A percentile compares a stretch with the other conserved stretches of the same genome.
Evolutionary conservation across 2,113 vertebrate genomes (phyloP).

Genomic region (Leucopsar rothschildi): DNA sequence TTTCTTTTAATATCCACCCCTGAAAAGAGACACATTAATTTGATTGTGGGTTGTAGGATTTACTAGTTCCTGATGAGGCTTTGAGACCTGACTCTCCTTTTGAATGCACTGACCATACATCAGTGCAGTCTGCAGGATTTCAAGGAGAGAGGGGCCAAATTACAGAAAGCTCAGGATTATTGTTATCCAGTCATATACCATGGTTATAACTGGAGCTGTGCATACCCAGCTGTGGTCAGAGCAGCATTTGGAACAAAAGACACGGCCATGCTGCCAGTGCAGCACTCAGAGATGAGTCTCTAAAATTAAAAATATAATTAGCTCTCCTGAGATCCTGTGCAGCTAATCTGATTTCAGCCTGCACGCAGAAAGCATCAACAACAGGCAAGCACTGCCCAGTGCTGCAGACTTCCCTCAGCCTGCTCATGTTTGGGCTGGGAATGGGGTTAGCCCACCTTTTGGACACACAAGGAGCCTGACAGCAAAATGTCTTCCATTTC

Average conservation of each 20-base stretch:
- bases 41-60: neutral
- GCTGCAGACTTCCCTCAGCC: neutral
- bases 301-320: neutral
- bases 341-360: neutral
- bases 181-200: rapidly evolving
- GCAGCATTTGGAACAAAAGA: neutral
- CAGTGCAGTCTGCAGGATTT: neutral
- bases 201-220: neutral
- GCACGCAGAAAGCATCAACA: neutral
- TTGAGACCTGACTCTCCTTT: neutral
- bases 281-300: neutral
- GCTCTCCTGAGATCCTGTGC: neutral
- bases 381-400: neutral
- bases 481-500: neutral
- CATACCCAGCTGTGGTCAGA: neutral
- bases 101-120: neutral
- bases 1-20: neutral
- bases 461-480: neutral
- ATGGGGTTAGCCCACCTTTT: neutral
- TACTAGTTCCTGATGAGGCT: neutral
- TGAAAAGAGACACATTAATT: neutral
- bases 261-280: rapidly evolving
- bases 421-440: rapidly evolving
- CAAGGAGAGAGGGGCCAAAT: neutral
- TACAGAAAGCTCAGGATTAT: neutral